Evolutionary conservation across 2,888 invertebrate species (phyloP).

Genomic region (Didymodactylos carnosus): DNA sequence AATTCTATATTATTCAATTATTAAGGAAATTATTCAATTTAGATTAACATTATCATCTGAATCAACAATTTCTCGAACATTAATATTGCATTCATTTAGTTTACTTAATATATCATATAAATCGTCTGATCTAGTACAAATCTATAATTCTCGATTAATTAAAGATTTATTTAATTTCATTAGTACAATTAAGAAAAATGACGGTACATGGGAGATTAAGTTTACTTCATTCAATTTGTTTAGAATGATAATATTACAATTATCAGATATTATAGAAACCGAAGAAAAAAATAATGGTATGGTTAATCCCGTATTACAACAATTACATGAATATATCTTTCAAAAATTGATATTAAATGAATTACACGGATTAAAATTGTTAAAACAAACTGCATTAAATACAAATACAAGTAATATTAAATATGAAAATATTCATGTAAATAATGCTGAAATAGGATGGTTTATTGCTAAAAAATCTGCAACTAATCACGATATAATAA

Average conservation of each 20-base stretch:
- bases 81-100: neutral
- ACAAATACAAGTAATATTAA: neutral
- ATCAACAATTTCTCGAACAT: neutral
- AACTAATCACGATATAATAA: neutral
- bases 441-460: too few species aligned
- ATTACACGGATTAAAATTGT: neutral
- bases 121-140: neutral
- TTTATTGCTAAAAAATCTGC: neutral
- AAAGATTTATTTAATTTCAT: neutral
- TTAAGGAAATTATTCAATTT: too few species aligned
- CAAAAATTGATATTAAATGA: neutral
- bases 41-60: too few species aligned
- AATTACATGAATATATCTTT: neutral
- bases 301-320: neutral
- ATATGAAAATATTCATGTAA: neutral
- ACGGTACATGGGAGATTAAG: neutral
- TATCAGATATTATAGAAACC: neutral
- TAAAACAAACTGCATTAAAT: neutral
- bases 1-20: too few species aligned
- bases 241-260: neutral
- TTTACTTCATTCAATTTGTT: neutral
- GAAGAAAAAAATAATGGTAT: neutral
- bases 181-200: too few species aligned
- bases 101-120: neutral
- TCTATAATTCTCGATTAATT: neutral